A percentile compares a stretch with the other conserved stretches of the same genome.
These are phyloP conservation scores for Agapornis canus DNA, from an alignment of 2,797 vertebrate species.

Conservation along the genomic window DNA sequence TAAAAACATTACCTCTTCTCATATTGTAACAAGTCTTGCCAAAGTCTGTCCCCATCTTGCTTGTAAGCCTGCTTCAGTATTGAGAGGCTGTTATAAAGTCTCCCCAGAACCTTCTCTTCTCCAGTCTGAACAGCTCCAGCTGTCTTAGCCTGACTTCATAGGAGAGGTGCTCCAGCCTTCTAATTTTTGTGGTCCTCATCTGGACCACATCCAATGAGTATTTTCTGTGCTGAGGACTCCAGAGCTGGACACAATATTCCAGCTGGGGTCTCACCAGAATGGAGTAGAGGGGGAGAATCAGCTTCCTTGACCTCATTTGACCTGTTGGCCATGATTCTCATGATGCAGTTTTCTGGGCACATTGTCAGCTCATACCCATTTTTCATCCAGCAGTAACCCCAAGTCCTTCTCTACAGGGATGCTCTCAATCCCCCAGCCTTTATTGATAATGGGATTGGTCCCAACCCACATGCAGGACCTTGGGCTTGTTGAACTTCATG, in stretches of 20 bases:
- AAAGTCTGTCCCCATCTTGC: neutral
- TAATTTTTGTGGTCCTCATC: neutral
- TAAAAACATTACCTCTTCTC: neutral
- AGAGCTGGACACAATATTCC: neutral
- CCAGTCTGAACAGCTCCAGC: neutral
- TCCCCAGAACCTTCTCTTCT: neutral
- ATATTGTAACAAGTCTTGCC: neutral
- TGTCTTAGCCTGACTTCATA: neutral
- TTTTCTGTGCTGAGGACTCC: neutral
- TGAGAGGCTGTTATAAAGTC: neutral
- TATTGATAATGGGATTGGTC: neutral
- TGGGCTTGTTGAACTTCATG: neutral
- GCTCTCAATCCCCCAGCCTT: neutral
- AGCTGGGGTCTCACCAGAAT: neutral
- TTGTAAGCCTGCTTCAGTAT: neutral
- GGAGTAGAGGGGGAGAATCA: neutral
- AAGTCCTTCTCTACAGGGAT: neutral
- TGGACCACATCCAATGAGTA: neutral
- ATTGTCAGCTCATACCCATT: neutral
- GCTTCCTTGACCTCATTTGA: neutral
- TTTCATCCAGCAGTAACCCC: neutral
- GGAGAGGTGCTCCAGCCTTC: neutral
- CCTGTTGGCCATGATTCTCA: neutral
- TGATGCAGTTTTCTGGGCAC: neutral
- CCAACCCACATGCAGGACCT: neutral